A percentile compares a stretch with the other conserved stretches of the same genome.
These are phyloP conservation scores for Junonia oenone DNA, from an alignment of 2,888 invertebrate genomes.

Conservation along the genomic window DNA sequence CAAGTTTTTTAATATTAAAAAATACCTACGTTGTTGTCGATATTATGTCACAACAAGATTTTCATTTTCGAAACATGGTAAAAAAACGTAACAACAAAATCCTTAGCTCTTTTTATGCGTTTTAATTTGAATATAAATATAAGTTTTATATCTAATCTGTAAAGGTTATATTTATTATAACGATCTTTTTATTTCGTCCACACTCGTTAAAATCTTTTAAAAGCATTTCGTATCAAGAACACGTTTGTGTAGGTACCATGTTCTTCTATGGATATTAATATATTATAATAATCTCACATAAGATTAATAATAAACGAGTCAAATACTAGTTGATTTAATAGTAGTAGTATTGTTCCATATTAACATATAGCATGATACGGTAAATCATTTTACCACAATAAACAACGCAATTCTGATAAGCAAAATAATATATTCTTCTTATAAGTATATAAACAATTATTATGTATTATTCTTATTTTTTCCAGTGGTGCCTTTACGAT, in stretches of 20 bases:
- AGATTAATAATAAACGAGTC: background rate
- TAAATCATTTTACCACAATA: background rate
- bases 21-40: too few relatives aligned
- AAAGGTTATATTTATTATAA: background rate
- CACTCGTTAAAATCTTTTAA: background rate
- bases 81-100: background rate
- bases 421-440: too few relatives aligned
- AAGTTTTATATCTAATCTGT: background rate
- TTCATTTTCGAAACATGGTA: too few relatives aligned
- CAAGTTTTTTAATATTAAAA: too few relatives aligned
- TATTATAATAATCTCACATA: background rate
- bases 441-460: background rate
- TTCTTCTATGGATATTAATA: background rate
- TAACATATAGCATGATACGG: too few relatives aligned
- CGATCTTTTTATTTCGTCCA: background rate
- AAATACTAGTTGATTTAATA: background rate
- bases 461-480: too few relatives aligned
- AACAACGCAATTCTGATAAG: background rate
- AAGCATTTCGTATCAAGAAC: conserved; percentile 3
- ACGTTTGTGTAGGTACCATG: conserved; percentile 1
- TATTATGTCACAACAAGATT: too few relatives aligned
- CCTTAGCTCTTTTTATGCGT: too few relatives aligned
- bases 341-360: too few relatives aligned
- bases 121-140: background rate
- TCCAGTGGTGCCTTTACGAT: too few relatives aligned